phyloP scores from a whole-genome alignment of 37 sponge, comb jelly and placozoan genomes.

The Amphimedon queenslandica region DNA sequence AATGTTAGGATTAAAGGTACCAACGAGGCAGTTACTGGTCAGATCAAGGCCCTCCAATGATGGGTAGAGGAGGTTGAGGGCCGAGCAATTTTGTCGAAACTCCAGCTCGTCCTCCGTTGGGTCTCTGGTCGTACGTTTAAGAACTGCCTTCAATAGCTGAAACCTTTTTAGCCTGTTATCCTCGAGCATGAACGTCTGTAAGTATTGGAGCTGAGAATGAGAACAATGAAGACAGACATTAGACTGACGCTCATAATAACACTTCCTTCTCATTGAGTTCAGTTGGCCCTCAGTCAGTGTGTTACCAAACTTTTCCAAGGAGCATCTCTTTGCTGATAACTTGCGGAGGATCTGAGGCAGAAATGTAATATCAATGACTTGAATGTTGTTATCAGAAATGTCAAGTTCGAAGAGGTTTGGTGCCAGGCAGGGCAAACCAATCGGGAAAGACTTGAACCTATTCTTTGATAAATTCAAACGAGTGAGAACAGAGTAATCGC shows the following conservation, averaged over 20 bases:
- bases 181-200: constrained; percentile 32
- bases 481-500: constrained; percentile 37
- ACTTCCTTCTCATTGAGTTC: constrained; percentile 8
- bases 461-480: constrained; percentile 54
- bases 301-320: constrained; percentile 34
- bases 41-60: constrained; percentile 49
- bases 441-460: constrained; percentile 38
- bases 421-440: constrained; percentile 62
- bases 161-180: constrained; percentile 45
- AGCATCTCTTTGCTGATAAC: constrained; percentile 23
- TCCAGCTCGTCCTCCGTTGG: constrained; percentile 6
- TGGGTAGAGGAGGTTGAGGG: constrained; percentile 70
- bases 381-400: constrained; percentile 33
- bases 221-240: constrained; percentile 45
- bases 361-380: constrained; percentile 33
- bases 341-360: constrained; percentile 42
- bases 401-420: constrained; percentile 62
- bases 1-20: constrained; percentile 58
- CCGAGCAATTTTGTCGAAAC: not conserved
- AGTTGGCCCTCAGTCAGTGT: not conserved
- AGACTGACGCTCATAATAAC: constrained; percentile 4
- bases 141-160: constrained; percentile 13
- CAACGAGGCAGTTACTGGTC: constrained; percentile 44
- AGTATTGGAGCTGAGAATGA: constrained; percentile 25
- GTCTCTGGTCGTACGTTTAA: not conserved